These are phyloP conservation scores for Leucosticte australis DNA, from an alignment of 2,113 vertebrate species.

Conservation along the genomic window DNA sequence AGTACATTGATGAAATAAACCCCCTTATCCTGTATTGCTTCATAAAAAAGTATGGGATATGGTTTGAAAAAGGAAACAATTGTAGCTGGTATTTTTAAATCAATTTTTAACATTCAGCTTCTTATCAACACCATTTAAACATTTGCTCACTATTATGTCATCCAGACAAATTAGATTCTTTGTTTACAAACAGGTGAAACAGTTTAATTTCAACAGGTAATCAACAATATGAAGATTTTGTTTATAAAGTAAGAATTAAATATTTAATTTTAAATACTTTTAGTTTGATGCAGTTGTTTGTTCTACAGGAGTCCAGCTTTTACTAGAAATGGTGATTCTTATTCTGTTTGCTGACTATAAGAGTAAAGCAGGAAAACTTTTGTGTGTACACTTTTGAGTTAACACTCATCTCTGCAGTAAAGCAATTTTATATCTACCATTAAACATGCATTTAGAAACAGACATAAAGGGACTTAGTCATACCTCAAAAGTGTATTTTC, in stretches of 20 bases:
- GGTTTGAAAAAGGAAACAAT: not conserved
- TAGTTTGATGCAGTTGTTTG: not conserved
- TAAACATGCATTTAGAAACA: slow-evolving; percentile 42
- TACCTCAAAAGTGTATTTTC: slow-evolving; percentile 45
- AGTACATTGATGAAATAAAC: not conserved
- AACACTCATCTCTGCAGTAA: not conserved
- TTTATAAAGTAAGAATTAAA: not conserved
- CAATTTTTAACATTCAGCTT: not conserved
- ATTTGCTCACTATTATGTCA: not conserved
- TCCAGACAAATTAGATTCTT: not conserved
- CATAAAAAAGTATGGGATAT: not conserved
- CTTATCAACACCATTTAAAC: not conserved
- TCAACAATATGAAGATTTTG: not conserved
- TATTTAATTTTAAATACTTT: not conserved
- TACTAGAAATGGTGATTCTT: not conserved
- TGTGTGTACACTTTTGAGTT: not conserved
- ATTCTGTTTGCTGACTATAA: not conserved
- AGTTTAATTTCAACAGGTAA: not conserved
- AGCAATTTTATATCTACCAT: slow-evolving; percentile 17
- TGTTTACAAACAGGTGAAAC: not conserved
- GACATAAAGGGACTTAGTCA: slow-evolving; percentile 18
- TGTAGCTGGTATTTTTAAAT: not conserved
- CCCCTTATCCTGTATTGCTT: not conserved
- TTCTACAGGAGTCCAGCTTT: not conserved
- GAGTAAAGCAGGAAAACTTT: not conserved